Evolutionary conservation across 1,140 invertebrate genomes (phyloP), one percentile per base, ranked within the genome.

Genomic region (Papilio aristodemus): DNA sequence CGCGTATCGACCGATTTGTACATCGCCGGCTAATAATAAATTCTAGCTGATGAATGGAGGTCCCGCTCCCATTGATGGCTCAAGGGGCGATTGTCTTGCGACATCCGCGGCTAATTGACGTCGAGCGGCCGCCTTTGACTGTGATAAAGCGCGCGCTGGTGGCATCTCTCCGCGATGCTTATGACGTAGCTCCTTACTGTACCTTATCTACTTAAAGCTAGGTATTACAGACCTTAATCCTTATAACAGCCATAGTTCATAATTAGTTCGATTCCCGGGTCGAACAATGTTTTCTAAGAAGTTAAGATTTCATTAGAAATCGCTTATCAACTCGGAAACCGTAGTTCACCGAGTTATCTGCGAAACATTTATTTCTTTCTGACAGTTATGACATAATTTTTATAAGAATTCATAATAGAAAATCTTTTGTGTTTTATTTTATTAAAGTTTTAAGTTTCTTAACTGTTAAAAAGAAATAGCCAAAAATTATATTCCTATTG

Each of bases 11-110:
- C 27, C 59, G 59, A 62, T 62, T 62, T 62, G 59, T 62, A 62
- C 76, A 71, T 77, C 73, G 38, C 41, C 71, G 68, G 72, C 71
- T 80, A 81, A 81, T 78, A 83, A 83, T 79, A 79, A 80, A 71
- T 80, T 71, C 67, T 71, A 63, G 62, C 67, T 66, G 75, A 79
- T 83, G 79, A 81, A 81, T 84, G 82, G 64, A 74, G 46, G 79
- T 69, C 71, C 68, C 76, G 77, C 69, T 70, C 64, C 78, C 78
- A 84, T 84, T 84, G 82, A 84, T 81, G 75, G 69, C 43, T 79
- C 77, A 81, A 84, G 68, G 79, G 70, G 46, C 63, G 76, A 80
- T 84, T 86, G 84, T 86, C 78, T 71, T 71, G 39, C 76, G 72
- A 79, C 73, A 78, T 74, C 74, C 77, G 76, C 67, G 58, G 62